phyloP scores from a whole-genome alignment of 2,797 vertebrate genomes.

The Parambassis ranga region DNA sequence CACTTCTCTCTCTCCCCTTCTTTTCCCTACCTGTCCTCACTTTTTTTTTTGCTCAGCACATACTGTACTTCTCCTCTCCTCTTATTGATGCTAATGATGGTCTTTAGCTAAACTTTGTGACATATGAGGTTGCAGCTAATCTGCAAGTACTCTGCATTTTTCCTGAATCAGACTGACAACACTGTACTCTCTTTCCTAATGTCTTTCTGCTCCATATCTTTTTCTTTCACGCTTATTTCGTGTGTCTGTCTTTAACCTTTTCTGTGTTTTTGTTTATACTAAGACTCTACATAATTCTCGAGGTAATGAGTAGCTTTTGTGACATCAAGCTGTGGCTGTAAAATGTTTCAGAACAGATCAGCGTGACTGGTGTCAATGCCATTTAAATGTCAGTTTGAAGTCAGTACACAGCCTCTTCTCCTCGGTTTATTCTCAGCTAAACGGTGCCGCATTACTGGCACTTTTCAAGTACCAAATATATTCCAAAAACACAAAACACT shows the following conservation, averaged over 20 bases:
- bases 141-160: constrained; percentile 11
- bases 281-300: constrained; percentile 3
- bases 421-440: constrained; percentile 23
- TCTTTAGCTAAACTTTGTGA: constrained; percentile 44
- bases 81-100: constrained; percentile 41
- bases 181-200: not conserved
- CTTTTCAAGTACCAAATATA: not conserved
- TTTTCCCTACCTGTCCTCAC: constrained; percentile 1
- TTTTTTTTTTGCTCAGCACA: constrained; percentile 16
- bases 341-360: no score
- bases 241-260: not conserved
- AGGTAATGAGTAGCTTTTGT: constrained; percentile 2
- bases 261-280: constrained; percentile 11
- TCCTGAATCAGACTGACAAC: not conserved
- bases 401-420: constrained; percentile 17
- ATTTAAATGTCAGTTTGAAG: constrained; percentile 46
- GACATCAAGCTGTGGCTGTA: constrained; percentile 19
- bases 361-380: constrained; percentile 36
- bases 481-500: constrained; percentile 11
- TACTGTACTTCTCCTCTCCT: constrained; percentile 20
- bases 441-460: not conserved
- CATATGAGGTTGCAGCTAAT: constrained; percentile 24
- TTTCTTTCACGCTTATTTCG: not conserved
- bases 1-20: not conserved
- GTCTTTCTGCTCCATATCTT: not conserved